These are phyloP conservation scores for Amazona ochrocephala DNA, from an alignment of 2,797 vertebrate species.

Conservation along the genomic window DNA sequence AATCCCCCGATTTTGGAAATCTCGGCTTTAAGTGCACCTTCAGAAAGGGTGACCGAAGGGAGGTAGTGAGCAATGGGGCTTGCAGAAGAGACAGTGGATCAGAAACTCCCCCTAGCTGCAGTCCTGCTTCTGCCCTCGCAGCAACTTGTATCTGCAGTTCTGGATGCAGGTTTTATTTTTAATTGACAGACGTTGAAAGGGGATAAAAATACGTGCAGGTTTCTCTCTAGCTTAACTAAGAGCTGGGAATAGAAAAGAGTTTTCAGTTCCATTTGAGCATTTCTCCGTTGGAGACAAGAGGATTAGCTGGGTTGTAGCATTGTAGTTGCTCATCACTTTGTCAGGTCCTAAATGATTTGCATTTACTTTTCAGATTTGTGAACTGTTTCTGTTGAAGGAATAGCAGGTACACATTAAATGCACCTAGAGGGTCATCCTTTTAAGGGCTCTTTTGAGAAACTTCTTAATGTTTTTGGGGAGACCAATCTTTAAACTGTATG, in stretches of 20 bases:
- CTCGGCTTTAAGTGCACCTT: background rate
- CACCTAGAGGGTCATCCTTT: fast-evolving
- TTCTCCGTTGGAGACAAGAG: background rate
- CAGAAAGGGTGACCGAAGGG: background rate
- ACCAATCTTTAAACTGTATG: background rate
- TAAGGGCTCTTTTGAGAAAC: background rate
- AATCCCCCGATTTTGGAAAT: background rate
- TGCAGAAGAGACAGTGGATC: background rate
- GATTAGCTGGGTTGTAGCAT: background rate
- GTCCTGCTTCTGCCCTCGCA: background rate
- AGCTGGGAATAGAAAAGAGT: background rate
- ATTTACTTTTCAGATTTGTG: background rate
- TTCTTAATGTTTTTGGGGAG: background rate
- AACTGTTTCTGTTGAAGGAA: background rate
- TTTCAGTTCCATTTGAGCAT: background rate
- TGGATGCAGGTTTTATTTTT: background rate
- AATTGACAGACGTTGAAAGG: background rate
- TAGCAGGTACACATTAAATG: background rate
- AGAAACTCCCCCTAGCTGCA: background rate
- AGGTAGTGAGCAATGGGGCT: background rate
- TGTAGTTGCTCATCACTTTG: background rate
- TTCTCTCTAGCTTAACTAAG: background rate
- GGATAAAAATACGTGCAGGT: background rate
- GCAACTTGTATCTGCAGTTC: fast-evolving
- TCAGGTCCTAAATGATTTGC: background rate